Evolutionary conservation across 2,888 invertebrate species (phyloP), one percentile per base, ranked within the genome.

Genomic region (Sesamia inferens): DNA sequence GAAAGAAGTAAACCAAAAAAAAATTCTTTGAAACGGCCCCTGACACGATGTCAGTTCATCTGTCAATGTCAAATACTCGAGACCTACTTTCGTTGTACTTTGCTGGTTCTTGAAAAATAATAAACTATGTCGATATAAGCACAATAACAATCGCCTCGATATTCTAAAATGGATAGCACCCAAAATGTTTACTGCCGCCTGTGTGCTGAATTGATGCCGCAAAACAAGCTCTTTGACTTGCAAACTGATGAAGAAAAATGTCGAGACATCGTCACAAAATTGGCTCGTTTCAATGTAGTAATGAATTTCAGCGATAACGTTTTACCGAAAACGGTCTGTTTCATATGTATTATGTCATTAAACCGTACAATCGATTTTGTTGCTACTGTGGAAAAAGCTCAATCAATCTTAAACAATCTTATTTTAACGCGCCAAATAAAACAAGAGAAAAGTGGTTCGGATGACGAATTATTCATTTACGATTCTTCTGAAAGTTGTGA

Each of bases 291-390:
- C 0, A 93, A 93, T 67, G 87, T 90, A 13, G 77, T 78, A 11
- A 86, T 88, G n/a, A 88, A 92, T 73, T 90, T 93, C 51, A 84
- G 72, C 48, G 87, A 88, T 31, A 85, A 86, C 63, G 71, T 74
- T 54, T 81, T 94, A 8, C 92, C 94, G 10, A 91, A 88, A 86
- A 90, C 90, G 5, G 90, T 93, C 13, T 95, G 94, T 88, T 88
- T 91, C 24, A 77, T 87, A 4, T 95, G 94, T 88, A 74, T 91
- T 1, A 81, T 82, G 57, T 80, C 89, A 1, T 81, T 94, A 54
- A 89, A 94, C 51, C 90, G 85, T 63, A 92, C 93, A 11, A 91
- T 87, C 70, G 90, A 92, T 5, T 94, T 95, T 71, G 88, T 94
- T 19, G 66, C 84, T 11, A 76, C 84, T 3, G 85, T 95, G 22